phyloP scores from a whole-genome alignment of 2,888 invertebrate species.

The Acrobasis consociella region DNA sequence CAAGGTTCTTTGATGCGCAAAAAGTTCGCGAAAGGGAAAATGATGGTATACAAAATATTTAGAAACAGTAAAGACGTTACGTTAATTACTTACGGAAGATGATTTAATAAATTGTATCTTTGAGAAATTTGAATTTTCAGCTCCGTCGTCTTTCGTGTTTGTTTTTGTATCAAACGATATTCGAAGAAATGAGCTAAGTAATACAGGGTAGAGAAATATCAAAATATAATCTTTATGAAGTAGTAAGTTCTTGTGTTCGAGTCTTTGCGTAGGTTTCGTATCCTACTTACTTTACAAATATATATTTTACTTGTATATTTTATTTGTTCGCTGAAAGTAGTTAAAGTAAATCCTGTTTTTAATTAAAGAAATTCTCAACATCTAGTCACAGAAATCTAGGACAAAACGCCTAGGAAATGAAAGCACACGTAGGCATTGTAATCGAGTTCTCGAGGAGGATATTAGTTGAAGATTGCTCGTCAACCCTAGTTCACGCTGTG shows the following conservation, averaged over 20 bases:
- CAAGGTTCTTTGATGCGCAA: conserved; percentile 22
- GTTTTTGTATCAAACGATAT: not conserved
- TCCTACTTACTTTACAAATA: no score
- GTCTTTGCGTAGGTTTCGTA: no score
- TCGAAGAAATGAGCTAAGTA: no score
- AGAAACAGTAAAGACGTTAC: conserved; percentile 14
- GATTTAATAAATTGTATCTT: conserved; percentile 15
- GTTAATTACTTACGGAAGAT: conserved; percentile 16
- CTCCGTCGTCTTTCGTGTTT: not conserved
- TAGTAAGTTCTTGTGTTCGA: no score
- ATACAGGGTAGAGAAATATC: no score
- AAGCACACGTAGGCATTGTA: conserved; percentile 60
- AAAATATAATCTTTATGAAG: no score
- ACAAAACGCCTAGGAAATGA: conserved; percentile 59
- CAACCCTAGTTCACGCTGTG: conserved; percentile 69
- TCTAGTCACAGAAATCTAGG: not conserved
- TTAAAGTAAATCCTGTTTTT: no score
- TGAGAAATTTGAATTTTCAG: conserved; percentile 12
- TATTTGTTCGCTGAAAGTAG: no score
- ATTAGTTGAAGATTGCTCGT: conserved; percentile 81
- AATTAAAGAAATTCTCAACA: not conserved
- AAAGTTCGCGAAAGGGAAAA: conserved; percentile 21
- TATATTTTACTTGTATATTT: no score
- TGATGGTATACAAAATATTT: conserved; percentile 17
- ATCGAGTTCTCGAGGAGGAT: conserved; percentile 78